Evolutionary conservation across 2,888 invertebrate genomes (phyloP), one percentile per base, ranked within the genome.

Genomic region (Lithophane semibrunnea): DNA sequence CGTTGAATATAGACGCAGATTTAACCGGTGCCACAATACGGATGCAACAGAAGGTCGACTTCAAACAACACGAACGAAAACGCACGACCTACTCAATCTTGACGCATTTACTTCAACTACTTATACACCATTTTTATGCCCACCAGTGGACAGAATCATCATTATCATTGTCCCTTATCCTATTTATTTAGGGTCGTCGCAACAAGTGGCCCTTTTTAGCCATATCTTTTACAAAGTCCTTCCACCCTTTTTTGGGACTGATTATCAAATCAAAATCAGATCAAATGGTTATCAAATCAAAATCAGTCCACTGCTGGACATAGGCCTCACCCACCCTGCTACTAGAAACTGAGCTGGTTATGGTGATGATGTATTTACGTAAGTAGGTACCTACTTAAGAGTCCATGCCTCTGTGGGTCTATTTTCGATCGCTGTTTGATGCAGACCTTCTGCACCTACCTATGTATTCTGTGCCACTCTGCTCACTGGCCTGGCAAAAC

Each of bases 401-500:
- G 5, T 13, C n/a, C 0, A 7, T 13, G 58, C 58, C 13, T 58
- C 13, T 4, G 24, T 58, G 13, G 0, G 1, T 3, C 0, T 16
- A 0, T 54, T 44, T 54, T 24, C 29, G 10, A 2, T 37, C 1
- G 0, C 61, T 54, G 2, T 54, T 12, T 1, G 9, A 13, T 58
- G 18, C 13, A 13, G 58, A 3, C 52, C 65, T 65, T 65, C 82
- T 81, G 82, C 8, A 8, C 0, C 1, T 4, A 21, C 21, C 52
- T 10, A 4, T 9, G 24, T 54, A 60, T 37, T 44, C 44, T 8
- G 16, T 24, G 64, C 58, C 56, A n/a, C 37, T 18, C 18, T 66
- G 61, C 68, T 80, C 88, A 88, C 66, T 90, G 89, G 88, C 72
- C 83, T 84, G 90, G 82, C 79, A 89, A 88, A 84, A 86, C 85